phyloP scores from a whole-genome alignment of 2,113 vertebrate genomes.

The Ptilorrhoa leucosticta region DNA sequence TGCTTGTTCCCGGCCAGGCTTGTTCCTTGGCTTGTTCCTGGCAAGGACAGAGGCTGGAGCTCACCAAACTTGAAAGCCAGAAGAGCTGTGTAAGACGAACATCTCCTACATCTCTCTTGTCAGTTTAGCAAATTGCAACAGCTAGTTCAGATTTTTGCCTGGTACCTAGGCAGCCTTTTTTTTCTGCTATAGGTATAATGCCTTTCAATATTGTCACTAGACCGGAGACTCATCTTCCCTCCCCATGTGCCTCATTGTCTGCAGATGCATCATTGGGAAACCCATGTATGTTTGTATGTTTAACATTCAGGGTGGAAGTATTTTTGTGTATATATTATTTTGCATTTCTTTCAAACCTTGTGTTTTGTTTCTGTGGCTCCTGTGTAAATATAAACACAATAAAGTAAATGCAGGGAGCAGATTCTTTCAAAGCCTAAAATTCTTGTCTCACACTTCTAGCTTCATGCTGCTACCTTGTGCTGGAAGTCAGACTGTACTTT shows the following conservation, averaged over 20 bases:
- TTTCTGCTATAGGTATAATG: not conserved
- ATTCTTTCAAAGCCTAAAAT: not conserved
- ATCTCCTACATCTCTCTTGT: not conserved
- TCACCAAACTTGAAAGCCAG: not conserved
- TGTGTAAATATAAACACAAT: not conserved
- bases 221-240: not conserved
- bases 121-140: not conserved
- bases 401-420: not conserved
- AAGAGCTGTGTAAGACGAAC: not conserved
- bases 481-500: not conserved
- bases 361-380: not conserved
- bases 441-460: not conserved
- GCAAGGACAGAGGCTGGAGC: not conserved
- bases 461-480: not conserved
- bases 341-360: rapidly evolving
- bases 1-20: not conserved
- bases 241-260: not conserved
- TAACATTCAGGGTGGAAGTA: not conserved
- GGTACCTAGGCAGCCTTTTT: not conserved
- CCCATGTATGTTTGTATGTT: not conserved
- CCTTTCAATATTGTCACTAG: not conserved
- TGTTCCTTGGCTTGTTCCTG: not conserved
- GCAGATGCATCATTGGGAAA: not conserved
- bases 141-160: not conserved
- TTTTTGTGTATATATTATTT: not conserved